phyloP scores from a whole-genome alignment of 2,797 vertebrate genomes.

The Eutrigla gurnardus region DNA sequence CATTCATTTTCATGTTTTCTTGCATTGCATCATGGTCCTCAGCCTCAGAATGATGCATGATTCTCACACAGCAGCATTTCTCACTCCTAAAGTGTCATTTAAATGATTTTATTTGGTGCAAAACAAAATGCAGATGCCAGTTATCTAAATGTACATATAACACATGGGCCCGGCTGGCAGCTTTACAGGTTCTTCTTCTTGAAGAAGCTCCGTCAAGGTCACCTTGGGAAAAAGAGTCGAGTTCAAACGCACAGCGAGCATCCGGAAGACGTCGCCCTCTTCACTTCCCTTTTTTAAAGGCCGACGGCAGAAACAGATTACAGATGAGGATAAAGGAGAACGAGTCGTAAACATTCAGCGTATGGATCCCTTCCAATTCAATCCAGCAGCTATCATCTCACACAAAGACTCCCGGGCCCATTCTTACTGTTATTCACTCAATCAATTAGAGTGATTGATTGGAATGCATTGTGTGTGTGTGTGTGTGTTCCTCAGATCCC shows the following conservation, averaged over 20 bases:
- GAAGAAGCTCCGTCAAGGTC: background rate
- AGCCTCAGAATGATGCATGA: background rate
- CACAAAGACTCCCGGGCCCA: conserved; percentile 31
- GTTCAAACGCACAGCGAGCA: background rate
- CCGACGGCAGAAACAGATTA: no score
- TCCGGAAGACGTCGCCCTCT: background rate
- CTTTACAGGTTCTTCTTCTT: background rate
- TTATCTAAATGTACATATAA: no score
- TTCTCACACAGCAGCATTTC: background rate
- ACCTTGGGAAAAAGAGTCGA: no score
- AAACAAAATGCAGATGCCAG: no score
- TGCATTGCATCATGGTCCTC: conserved; percentile 7
- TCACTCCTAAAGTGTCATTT: no score
- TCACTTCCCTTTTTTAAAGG: background rate
- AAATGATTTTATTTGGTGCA: no score
- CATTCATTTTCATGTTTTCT: background rate
- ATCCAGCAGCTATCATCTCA: conserved; percentile 11
- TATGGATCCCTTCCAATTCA: conserved; percentile 30
- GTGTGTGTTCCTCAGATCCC: conserved; percentile 30
- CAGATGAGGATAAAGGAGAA: no score
- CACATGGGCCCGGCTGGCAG: no score
- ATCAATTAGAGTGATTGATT: conserved; percentile 59
- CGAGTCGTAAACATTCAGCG: no score
- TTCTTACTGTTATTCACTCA: conserved; percentile 29
- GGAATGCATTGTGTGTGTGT: background rate